phyloP scores from a whole-genome alignment of 1,140 invertebrate species.

The Sitobion miscanthi region DNA sequence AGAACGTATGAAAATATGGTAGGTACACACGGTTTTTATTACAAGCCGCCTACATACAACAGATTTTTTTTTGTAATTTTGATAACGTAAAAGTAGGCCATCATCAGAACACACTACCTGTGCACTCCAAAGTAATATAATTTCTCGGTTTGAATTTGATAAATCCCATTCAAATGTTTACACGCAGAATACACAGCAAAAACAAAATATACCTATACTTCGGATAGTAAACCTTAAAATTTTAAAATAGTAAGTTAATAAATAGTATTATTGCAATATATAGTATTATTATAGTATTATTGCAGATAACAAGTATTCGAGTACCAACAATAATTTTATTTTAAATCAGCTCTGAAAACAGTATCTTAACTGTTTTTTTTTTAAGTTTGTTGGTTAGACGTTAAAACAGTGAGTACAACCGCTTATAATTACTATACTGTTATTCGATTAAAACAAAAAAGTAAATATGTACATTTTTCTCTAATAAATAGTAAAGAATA shows the following conservation, averaged over 20 bases:
- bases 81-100: not conserved
- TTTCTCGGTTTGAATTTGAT: not conserved
- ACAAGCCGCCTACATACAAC: not conserved
- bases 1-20: not conserved
- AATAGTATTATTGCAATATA: not conserved
- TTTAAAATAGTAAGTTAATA: not conserved
- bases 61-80: not conserved
- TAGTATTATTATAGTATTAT: no score
- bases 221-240: not conserved
- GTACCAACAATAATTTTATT: not conserved
- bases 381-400: not conserved
- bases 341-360: not conserved
- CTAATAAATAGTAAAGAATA: not conserved
- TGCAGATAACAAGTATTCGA: not conserved
- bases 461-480: not conserved
- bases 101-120: not conserved
- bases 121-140: not conserved
- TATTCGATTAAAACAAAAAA: not conserved
- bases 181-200: not conserved
- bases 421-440: not conserved
- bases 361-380: not conserved
- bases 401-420: not conserved
- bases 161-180: not conserved
- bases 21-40: not conserved
- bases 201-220: not conserved